A percentile compares a stretch with the other conserved stretches of the same genome.
These are phyloP conservation scores for Eolophus roseicapilla DNA, from an alignment of 2,113 vertebrate species.

Conservation along the genomic window DNA sequence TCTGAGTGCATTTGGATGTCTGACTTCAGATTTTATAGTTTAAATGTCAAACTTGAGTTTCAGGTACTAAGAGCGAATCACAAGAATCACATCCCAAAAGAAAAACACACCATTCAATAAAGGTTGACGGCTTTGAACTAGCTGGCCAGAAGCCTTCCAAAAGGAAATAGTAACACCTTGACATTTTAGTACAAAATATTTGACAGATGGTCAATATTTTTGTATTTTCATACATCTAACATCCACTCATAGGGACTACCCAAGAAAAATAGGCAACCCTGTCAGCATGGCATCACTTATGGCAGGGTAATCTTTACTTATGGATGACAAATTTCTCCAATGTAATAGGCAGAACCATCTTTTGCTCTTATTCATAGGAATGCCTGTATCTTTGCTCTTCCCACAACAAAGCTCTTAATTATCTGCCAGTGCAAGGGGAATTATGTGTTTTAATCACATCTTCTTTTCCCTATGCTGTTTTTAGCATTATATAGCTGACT, in stretches of 20 bases:
- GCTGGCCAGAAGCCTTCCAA: background rate
- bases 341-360: background rate
- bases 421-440: background rate
- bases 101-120: background rate
- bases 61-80: background rate
- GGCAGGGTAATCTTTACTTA: background rate
- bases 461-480: background rate
- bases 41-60: background rate
- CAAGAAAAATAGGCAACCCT: background rate
- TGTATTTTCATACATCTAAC: background rate
- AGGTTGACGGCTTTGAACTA: background rate
- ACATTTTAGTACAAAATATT: background rate
- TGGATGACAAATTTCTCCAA: background rate
- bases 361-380: background rate
- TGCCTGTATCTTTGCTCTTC: background rate
- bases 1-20: background rate
- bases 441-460: conserved; percentile 9
- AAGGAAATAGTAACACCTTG: background rate
- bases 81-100: background rate
- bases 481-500: background rate
- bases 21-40: background rate
- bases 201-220: background rate
- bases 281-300: background rate
- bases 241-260: background rate
- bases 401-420: background rate